Evolutionary conservation across 35 echinoderm and acorn worm genomes (phyloP), one percentile per base, ranked within the genome.

Genomic region (Heliocidaris erythrogramma): DNA sequence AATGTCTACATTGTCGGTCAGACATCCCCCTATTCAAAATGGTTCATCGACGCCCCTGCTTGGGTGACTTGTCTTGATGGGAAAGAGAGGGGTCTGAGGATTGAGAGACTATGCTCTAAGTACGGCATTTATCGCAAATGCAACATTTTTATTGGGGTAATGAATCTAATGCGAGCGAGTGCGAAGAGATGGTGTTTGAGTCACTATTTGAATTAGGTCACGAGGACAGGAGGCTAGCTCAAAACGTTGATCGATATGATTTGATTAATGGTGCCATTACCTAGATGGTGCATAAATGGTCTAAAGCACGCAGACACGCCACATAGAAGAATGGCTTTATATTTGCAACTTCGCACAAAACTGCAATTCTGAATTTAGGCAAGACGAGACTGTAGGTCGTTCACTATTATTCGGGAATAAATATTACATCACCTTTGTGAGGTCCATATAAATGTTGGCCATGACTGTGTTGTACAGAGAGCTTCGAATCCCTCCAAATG

Each of bases 71-170:
- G 2, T n/a, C 27, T 27, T 78, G 21, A 21, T 78, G 7, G 27
- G 27, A 78, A 78, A 78, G 59, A 78, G 14, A 24, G 65, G 2
- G 65, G 60, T 78, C 65, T 78, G 5, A 78, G 18, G 27, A 78
- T 29, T n/a, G 27, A 18, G 65, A 78, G 65, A 78, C 65, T 78
- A 78, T 78, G 65, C 65, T 78, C 5, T 78, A 78, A 78, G 65
- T 78, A 78, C 21, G 18, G 21, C 27, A 78, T 78, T 78, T 78
- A 78, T 78, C 65, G 65, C 65, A 78, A 78, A 78, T 78, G 65
- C 65, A 78, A 78, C 65, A 78, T 78, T 78, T 78, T 78, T 78
- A 78, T 78, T 78, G 65, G 65, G 65, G 65, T 78, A 78, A 78
- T 78, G 65, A 78, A 78, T 78, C 65, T 78, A 78, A 78, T 78